These are phyloP conservation scores for Platerodrilus igneus DNA, from an alignment of 2,888 invertebrate genomes.

Conservation along the genomic window DNA sequence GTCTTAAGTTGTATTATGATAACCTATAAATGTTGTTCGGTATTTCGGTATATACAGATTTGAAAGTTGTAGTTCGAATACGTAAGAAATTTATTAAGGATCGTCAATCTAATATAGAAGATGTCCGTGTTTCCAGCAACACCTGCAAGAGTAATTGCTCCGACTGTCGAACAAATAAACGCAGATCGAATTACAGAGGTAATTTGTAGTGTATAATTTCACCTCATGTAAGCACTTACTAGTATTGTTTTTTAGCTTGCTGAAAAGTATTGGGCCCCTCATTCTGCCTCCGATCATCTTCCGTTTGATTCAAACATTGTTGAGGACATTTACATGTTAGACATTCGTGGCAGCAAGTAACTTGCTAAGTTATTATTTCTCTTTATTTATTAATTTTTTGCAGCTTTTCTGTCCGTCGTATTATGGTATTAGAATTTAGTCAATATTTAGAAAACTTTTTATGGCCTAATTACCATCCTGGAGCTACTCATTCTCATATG, in stretches of 20 bases:
- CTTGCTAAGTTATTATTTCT: slow-evolving; percentile 6
- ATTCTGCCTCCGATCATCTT: slow-evolving; percentile 66
- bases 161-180: slow-evolving; percentile 87
- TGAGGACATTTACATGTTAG: slow-evolving; percentile 83
- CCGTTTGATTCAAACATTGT: slow-evolving; percentile 75
- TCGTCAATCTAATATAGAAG: too few relatives aligned
- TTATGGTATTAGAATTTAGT: slow-evolving; percentile 95
- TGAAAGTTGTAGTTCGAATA: too few relatives aligned
- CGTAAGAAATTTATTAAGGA: too few relatives aligned
- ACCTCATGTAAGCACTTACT: slow-evolving; percentile 21
- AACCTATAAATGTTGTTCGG: too few relatives aligned
- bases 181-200: slow-evolving; percentile 86
- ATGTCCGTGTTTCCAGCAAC: slow-evolving; percentile 18
- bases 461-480: slow-evolving; percentile 89
- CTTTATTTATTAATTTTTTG: slow-evolving; percentile 31
- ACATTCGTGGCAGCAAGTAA: slow-evolving; percentile 79
- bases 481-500: slow-evolving; percentile 81
- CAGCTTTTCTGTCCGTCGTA: slow-evolving; percentile 76
- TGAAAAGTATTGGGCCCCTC: slow-evolving; percentile 89
- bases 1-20: too few relatives aligned
- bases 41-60: too few relatives aligned
- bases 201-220: slow-evolving; percentile 27
- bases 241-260: slow-evolving; percentile 63
- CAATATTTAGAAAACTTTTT: slow-evolving; percentile 95
- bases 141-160: slow-evolving; percentile 55